phyloP scores from a whole-genome alignment of 2,797 vertebrate species.

The Thaleichthys pacificus region DNA sequence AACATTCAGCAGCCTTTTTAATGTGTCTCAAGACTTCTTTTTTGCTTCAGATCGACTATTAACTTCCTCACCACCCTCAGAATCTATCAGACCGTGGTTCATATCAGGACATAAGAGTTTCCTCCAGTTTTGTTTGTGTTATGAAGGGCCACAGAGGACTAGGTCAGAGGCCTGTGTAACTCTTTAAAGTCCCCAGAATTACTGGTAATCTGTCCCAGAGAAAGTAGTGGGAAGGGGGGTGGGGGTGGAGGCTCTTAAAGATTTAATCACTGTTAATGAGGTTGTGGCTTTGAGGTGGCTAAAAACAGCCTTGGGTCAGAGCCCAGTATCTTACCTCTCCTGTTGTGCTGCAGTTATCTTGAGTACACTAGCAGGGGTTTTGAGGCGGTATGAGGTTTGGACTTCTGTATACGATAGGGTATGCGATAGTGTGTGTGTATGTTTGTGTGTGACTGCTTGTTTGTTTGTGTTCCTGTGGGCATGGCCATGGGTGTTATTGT shows the following conservation, averaged over 20 bases:
- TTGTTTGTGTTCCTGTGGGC: background rate
- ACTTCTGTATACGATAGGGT: no score
- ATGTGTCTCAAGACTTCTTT: conserved; percentile 20
- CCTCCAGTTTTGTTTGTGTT: background rate
- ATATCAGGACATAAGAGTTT: conserved; percentile 1
- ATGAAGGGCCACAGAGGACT: background rate
- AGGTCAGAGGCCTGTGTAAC: conserved; percentile 19
- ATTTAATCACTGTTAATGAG: conserved; percentile 42
- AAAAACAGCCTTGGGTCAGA: conserved; percentile 27
- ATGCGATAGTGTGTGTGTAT: background rate
- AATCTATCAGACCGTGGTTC: background rate
- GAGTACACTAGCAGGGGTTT: conserved; percentile 12
- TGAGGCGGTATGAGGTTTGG: background rate
- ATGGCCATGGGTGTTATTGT: background rate
- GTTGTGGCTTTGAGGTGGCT: conserved; percentile 21
- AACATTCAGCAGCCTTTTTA: conserved; percentile 1
- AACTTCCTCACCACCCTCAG: conserved; percentile 7
- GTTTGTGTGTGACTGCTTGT: background rate
- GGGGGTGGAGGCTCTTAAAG: conserved; percentile 29
- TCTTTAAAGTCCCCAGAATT: conserved; percentile 23
- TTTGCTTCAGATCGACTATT: conserved; percentile 14
- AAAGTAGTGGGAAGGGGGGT: conserved; percentile 18
- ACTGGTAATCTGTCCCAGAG: conserved; percentile 25
- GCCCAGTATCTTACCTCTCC: conserved; percentile 3
- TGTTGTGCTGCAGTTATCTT: conserved; percentile 12